These are phyloP conservation scores for Mycogona germanica DNA, from an alignment of 2,888 invertebrate species.

Conservation along the genomic window DNA sequence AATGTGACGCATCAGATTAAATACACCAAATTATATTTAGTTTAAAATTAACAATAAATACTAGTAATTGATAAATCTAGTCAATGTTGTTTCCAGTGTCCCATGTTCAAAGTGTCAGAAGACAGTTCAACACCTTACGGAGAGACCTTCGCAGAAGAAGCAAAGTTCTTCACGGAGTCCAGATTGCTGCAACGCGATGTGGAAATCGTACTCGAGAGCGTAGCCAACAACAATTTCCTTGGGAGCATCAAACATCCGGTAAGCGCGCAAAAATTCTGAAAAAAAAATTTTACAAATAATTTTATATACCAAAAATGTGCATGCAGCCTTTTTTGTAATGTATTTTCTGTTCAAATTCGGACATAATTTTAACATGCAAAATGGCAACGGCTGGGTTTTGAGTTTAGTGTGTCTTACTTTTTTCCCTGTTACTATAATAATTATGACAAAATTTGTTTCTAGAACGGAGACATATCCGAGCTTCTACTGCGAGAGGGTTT, in stretches of 20 bases:
- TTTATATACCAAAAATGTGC: no score
- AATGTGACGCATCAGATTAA: no score
- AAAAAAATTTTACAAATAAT: no score
- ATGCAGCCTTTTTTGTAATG: no score
- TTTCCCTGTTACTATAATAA: not conserved
- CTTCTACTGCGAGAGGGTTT: constrained; percentile 77
- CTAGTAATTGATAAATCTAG: no score
- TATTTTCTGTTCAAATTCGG: not conserved
- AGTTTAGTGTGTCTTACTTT: not conserved
- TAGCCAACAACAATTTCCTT: constrained; percentile 84
- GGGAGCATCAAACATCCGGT: constrained; percentile 86
- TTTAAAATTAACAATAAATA: not conserved
- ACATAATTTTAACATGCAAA: not conserved
- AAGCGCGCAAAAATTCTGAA: no score
- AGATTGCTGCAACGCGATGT: constrained; percentile 83
- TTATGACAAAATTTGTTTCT: constrained; percentile 22
- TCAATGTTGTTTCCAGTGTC: constrained; percentile 35
- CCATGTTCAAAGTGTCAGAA: constrained; percentile 61
- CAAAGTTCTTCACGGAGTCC: constrained; percentile 84
- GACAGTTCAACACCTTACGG: constrained; percentile 40
- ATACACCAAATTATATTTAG: no score
- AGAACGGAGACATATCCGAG: constrained; percentile 82
- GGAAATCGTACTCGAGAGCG: constrained; percentile 78
- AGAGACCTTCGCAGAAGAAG: constrained; percentile 68
- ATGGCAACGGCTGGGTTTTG: not conserved